These are phyloP conservation scores for Luperina testacea DNA, from an alignment of 2,888 invertebrate species.

Conservation along the genomic window DNA sequence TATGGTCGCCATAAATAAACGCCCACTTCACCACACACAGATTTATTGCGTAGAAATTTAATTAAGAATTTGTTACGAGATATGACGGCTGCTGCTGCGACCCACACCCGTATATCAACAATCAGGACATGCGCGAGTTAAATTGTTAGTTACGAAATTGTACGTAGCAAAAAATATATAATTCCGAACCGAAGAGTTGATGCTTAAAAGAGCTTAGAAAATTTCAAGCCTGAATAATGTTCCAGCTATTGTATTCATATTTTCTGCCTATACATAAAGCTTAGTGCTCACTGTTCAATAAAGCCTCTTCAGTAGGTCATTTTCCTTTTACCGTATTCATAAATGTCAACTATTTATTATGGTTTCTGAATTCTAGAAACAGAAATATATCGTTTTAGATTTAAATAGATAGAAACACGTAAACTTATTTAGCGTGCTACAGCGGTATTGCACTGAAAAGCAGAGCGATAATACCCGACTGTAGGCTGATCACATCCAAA, in stretches of 20 bases:
- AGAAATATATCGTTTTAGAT: conserved; percentile 48
- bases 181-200: conserved; percentile 5
- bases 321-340: conserved; percentile 34
- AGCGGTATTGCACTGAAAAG: conserved; percentile 47
- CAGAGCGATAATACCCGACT: conserved; percentile 33
- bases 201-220: conserved; percentile 35
- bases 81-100: conserved; percentile 60
- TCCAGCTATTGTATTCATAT: conserved; percentile 40
- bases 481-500: conserved; percentile 75
- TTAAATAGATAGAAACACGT: conserved; percentile 54
- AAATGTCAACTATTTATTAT: conserved; percentile 46
- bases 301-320: conserved; percentile 24
- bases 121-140: conserved; percentile 36
- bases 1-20: conserved; percentile 82
- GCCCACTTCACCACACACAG: conserved; percentile 73
- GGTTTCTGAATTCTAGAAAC: conserved; percentile 19
- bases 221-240: conserved; percentile 22
- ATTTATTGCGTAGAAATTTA: conserved; percentile 81
- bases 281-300: conserved; percentile 21
- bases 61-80: conserved; percentile 75
- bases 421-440: conserved; percentile 48
- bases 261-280: conserved; percentile 40
- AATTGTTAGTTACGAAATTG: conserved; percentile 29
- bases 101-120: conserved; percentile 59
- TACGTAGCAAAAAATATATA: conserved; percentile 6